Evolutionary conservation across 2,888 invertebrate genomes (phyloP).

Genomic region (Apotomis betuletana): DNA sequence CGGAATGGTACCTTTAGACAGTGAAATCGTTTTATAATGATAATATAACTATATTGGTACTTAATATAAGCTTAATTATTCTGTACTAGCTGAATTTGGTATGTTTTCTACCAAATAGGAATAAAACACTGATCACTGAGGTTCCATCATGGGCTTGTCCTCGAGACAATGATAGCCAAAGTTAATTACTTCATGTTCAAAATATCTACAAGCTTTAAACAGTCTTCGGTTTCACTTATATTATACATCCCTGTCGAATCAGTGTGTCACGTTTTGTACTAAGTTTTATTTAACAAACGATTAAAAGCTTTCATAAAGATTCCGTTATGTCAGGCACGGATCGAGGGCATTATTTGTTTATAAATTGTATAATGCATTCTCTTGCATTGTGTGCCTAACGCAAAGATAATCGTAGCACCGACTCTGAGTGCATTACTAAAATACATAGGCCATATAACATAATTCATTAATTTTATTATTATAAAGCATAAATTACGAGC

Average conservation of each 20-base stretch:
- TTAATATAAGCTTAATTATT: constrained; percentile 64
- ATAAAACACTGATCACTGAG: constrained; percentile 70
- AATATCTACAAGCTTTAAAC: constrained; percentile 79
- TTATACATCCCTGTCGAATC: constrained; percentile 76
- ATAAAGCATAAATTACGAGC: not conserved
- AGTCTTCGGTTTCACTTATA: constrained; percentile 82
- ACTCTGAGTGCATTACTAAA: constrained; percentile 13
- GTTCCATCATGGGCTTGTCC: constrained; percentile 56
- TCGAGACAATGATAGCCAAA: constrained; percentile 60
- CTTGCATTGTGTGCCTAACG: constrained; percentile 8
- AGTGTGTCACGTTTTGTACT: constrained; percentile 71
- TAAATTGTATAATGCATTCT: constrained; percentile 7
- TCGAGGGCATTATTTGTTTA: constrained; percentile 11
- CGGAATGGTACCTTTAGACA: too few species aligned
- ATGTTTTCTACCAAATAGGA: constrained; percentile 72
- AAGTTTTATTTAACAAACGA: constrained; percentile 56
- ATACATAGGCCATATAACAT: constrained; percentile 28
- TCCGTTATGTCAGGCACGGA: constrained; percentile 43
- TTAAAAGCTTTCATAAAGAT: constrained; percentile 63
- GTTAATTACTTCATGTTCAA: constrained; percentile 63
- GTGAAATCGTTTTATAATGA: constrained; percentile 15
- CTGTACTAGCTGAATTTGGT: constrained; percentile 78
- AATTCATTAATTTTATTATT: constrained; percentile 7
- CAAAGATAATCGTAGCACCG: constrained; percentile 19
- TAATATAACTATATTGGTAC: constrained; percentile 38